phyloP scores from a whole-genome alignment of 1,140 invertebrate species.

The Contarinia nasturtii region DNA sequence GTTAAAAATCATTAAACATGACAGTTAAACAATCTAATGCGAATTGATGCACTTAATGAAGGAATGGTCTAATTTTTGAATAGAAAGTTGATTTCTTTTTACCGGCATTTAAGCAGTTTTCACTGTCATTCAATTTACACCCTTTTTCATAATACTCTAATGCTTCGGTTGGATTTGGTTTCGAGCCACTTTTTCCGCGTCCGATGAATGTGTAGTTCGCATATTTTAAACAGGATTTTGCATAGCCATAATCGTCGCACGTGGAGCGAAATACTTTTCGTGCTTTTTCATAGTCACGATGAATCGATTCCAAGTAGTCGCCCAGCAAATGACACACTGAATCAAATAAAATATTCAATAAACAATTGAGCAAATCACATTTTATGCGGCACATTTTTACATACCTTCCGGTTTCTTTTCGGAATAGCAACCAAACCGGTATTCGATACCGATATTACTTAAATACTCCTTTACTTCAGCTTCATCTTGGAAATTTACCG shows the following conservation, averaged over 20 bases:
- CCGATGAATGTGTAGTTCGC: constrained; percentile 49
- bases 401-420: constrained; percentile 53
- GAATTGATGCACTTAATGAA: no score
- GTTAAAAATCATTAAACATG: no score
- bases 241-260: constrained; percentile 64
- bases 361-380: not conserved
- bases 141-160: constrained; percentile 59
- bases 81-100: no score
- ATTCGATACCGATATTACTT: constrained; percentile 78
- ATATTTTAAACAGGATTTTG: constrained; percentile 68
- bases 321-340: constrained; percentile 81
- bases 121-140: constrained; percentile 45
- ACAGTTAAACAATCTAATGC: no score
- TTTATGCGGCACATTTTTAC: not conserved
- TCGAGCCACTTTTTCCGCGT: constrained; percentile 30
- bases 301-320: constrained; percentile 68
- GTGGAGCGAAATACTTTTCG: constrained; percentile 59
- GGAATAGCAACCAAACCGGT: constrained; percentile 71
- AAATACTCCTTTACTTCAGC: constrained; percentile 72
- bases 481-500: constrained; percentile 59
- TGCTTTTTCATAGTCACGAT: constrained; percentile 59
- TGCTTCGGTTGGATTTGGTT: constrained; percentile 31
- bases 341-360: constrained; percentile 9
- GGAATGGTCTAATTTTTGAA: no score
- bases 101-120: constrained; percentile 57